Evolutionary conservation across 1,140 invertebrate genomes (phyloP).

Genomic region (Lethocerus indicus): DNA sequence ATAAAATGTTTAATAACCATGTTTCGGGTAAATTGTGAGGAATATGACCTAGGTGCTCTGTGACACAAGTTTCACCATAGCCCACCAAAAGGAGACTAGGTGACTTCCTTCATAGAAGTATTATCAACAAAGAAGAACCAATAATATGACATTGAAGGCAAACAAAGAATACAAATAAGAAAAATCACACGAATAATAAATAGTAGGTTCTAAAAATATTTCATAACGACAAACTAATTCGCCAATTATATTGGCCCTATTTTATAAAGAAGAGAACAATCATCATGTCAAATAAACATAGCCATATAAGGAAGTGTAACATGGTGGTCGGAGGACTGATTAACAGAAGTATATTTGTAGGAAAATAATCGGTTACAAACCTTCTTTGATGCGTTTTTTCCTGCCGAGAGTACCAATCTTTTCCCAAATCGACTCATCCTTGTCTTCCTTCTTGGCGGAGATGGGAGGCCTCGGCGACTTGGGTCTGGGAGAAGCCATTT

Average conservation of each 20-base stretch:
- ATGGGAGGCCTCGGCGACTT: constrained; percentile 56
- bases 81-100: too few relatives aligned
- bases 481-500: constrained; percentile 57
- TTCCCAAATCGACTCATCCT: constrained; percentile 85
- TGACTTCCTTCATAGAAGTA: too few relatives aligned
- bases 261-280: background rate
- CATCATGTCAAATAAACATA: background rate
- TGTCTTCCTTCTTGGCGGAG: constrained; percentile 48
- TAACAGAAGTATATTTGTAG: background rate
- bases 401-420: constrained; percentile 77
- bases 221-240: background rate
- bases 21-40: too few relatives aligned
- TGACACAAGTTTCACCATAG: too few relatives aligned
- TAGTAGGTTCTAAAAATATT: too few relatives aligned
- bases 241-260: background rate
- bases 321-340: background rate
- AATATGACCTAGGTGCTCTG: too few relatives aligned
- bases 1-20: too few relatives aligned
- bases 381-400: constrained; percentile 93
- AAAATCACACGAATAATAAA: too few relatives aligned
- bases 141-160: too few relatives aligned
- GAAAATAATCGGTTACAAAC: constrained; percentile 31
- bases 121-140: too few relatives aligned
- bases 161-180: too few relatives aligned
- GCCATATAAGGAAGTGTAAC: constrained; percentile 13